Evolutionary conservation across 2,113 vertebrate species (phyloP).

Genomic region (Struthidea cinerea): DNA sequence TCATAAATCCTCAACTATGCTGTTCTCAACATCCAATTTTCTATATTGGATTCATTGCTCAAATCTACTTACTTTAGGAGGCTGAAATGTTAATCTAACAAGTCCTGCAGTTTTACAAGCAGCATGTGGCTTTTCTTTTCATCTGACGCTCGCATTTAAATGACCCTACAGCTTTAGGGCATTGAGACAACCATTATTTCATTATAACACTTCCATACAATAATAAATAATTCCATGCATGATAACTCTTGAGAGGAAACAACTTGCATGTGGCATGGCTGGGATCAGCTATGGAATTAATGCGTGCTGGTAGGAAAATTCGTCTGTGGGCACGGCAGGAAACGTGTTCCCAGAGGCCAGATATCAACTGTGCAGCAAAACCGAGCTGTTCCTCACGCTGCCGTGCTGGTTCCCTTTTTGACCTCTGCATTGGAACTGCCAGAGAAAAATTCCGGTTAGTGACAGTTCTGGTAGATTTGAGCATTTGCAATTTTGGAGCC

Average conservation of each 20-base stretch:
- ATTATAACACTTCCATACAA: neutral
- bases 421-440: neutral
- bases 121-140: constrained; percentile 29
- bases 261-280: neutral
- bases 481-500: neutral
- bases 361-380: neutral
- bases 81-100: constrained; percentile 32
- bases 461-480: neutral
- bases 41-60: constrained; percentile 35
- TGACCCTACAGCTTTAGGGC: constrained; percentile 13
- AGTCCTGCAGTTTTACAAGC: constrained; percentile 29
- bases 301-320: neutral
- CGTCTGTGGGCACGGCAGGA: neutral
- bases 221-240: constrained; percentile 22
- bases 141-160: constrained; percentile 29
- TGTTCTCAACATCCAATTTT: constrained; percentile 7
- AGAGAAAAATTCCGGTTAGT: neutral
- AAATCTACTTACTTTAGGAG: neutral
- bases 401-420: neutral
- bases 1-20: constrained; percentile 5
- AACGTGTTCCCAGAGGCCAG: neutral
- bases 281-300: neutral
- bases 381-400: neutral
- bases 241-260: neutral
- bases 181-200: neutral